phyloP scores from a whole-genome alignment of 2,113 vertebrate genomes.

The Felis catus region F.catus_Fca126_mat1.0 CM031420.1:9903501-9904000 shows the following conservation, averaged over 20 bases:
- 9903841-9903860: rapidly evolving
- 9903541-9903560: too few species aligned
- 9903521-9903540: too few species aligned
- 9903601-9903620: rapidly evolving
- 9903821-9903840: neutral
- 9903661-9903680: neutral
- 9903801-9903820: neutral
- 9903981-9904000: neutral
- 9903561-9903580: too few species aligned
- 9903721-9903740: neutral
- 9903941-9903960: neutral
- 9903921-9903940: neutral
- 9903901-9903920: neutral
- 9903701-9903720: neutral
- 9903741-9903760: neutral
- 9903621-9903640: neutral
- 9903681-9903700: neutral
- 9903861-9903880: neutral
- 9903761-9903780: neutral
- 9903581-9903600: rapidly evolving
- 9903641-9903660: rapidly evolving
- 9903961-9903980: neutral
- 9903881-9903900: neutral
- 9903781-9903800: neutral
- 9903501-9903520: too few species aligned